phyloP scores from a whole-genome alignment of 2,113 vertebrate genomes.

The Nipponia nippon region DNA sequence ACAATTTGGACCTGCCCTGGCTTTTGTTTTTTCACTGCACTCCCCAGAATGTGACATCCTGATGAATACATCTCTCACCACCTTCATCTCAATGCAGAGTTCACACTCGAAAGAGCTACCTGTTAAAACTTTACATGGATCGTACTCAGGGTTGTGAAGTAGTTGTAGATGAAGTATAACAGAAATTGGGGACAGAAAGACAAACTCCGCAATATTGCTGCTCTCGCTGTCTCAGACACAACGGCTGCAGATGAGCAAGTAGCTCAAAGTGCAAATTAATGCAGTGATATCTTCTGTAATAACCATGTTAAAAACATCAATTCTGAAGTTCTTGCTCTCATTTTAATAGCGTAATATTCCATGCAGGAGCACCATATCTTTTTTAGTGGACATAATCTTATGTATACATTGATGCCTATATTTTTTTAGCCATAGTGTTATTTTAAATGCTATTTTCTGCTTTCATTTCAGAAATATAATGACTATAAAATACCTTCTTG shows the following conservation, averaged over 20 bases:
- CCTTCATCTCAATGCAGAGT: not conserved
- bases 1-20: not conserved
- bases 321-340: not conserved
- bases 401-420: not conserved
- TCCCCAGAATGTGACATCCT: not conserved
- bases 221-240: not conserved
- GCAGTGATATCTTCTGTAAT: not conserved
- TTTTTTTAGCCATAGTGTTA: not conserved
- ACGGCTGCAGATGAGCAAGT: not conserved
- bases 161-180: not conserved
- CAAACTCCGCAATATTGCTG: not conserved
- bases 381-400: not conserved
- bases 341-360: not conserved
- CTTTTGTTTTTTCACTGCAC: not conserved
- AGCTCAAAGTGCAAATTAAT: constrained; percentile 21
- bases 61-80: not conserved
- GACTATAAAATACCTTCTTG: not conserved
- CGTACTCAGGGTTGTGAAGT: not conserved
- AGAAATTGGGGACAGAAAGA: not conserved
- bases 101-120: not conserved
- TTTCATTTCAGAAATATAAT: not conserved
- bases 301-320: not conserved
- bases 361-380: not conserved
- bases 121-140: not conserved
- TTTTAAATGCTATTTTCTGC: not conserved